A percentile compares a stretch with the other conserved stretches of the same genome.
Evolutionary conservation across 2,888 invertebrate species (phyloP).

Genomic region (Syrphus vitripennis): DNA sequence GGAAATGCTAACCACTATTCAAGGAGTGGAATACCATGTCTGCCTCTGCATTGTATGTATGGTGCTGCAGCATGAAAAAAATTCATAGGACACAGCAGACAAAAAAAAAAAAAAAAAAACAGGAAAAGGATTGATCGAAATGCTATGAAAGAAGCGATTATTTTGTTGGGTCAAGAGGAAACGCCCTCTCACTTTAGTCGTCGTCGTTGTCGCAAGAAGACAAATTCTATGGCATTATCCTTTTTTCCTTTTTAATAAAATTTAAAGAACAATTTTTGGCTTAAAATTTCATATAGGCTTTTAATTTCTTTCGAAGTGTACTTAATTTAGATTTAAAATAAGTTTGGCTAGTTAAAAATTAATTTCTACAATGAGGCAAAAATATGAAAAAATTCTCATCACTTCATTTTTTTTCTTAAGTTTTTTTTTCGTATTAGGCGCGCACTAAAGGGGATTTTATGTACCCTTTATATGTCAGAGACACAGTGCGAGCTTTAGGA

Average conservation of each 20-base stretch:
- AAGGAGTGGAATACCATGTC: neutral
- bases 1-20: neutral
- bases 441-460: too few species aligned
- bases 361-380: too few species aligned
- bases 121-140: constrained; percentile 8
- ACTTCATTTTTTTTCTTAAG: too few species aligned
- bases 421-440: too few species aligned
- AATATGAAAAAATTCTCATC: too few species aligned
- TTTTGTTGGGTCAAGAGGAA: constrained; percentile 16
- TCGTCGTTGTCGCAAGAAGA: too few species aligned
- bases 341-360: too few species aligned
- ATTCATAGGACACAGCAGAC: neutral
- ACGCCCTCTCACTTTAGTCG: neutral
- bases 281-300: neutral
- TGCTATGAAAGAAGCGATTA: constrained; percentile 14
- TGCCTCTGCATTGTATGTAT: neutral
- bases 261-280: neutral
- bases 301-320: neutral
- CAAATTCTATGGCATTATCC: constrained; percentile 1
- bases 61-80: constrained; percentile 7
- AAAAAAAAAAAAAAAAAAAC: neutral
- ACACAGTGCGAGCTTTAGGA: too few species aligned
- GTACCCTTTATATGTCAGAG: too few species aligned
- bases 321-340: neutral
- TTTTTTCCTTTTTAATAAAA: constrained; percentile 7